These are phyloP conservation scores for Heterodera schachtii DNA, from an alignment of 1,140 invertebrate genomes.

Conservation along the genomic window DNA sequence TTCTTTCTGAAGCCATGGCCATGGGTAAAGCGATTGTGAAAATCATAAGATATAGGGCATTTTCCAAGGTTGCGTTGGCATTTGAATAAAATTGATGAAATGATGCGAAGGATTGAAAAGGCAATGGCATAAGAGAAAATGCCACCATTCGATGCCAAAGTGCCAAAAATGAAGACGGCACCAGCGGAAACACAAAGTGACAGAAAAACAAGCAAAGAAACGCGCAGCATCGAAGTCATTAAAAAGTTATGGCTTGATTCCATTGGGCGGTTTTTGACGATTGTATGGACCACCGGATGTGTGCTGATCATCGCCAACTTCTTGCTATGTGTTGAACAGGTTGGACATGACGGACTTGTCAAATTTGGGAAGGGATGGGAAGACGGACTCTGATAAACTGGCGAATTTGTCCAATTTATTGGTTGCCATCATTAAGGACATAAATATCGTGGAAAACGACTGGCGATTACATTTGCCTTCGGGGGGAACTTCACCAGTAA, in stretches of 20 bases:
- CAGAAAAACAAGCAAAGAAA: not conserved
- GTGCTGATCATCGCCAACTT: not conserved
- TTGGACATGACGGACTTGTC: constrained; percentile 1
- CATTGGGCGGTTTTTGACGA: not conserved
- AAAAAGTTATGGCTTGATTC: not conserved
- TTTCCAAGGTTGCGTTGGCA: not conserved
- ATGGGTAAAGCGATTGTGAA: not conserved
- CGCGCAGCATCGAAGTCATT: not conserved
- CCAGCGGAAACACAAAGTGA: not conserved
- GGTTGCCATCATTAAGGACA: not conserved
- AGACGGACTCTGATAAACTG: not conserved
- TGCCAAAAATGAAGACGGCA: not conserved
- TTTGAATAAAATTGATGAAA: not conserved
- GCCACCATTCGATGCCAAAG: not conserved
- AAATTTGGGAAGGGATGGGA: not conserved
- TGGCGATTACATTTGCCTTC: constrained; percentile 5
- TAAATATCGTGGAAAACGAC: not conserved
- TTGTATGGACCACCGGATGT: not conserved
- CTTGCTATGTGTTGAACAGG: not conserved
- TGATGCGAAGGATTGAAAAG: not conserved
- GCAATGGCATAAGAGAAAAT: not conserved
- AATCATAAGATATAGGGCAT: not conserved
- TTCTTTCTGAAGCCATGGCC: not conserved
- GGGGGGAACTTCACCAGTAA: not conserved
- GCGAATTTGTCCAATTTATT: not conserved